These are phyloP conservation scores for Montipora capitata DNA, from an alignment of 92 coral and sea anemone species.

Conservation along the genomic window DNA sequence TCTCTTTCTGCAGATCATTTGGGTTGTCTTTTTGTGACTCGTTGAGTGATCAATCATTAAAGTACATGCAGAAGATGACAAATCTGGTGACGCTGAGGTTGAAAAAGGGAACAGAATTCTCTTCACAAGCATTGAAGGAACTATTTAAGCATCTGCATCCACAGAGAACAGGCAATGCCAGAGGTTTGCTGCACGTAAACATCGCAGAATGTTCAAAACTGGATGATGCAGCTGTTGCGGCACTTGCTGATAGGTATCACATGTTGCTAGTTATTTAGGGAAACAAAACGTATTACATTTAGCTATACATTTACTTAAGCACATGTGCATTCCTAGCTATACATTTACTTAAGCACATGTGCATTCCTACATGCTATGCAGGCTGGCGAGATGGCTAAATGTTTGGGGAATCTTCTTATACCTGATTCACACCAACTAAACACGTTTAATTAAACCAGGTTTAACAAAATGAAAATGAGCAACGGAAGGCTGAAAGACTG, in stretches of 20 bases:
- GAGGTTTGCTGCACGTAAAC: constrained; percentile 80
- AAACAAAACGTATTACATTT: too few relatives aligned
- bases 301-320: too few relatives aligned
- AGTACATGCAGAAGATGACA: constrained; percentile 77
- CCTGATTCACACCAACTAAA: too few relatives aligned
- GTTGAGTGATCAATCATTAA: constrained; percentile 83
- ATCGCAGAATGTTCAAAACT: constrained; percentile 88
- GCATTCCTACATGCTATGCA: too few relatives aligned
- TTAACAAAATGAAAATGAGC: too few relatives aligned
- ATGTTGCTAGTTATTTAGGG: too few relatives aligned
- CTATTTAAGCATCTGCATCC: constrained; percentile 82
- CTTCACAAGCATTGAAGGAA: constrained; percentile 75
- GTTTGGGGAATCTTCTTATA: too few relatives aligned
- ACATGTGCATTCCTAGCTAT: too few relatives aligned
- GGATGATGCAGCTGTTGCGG: constrained; percentile 78
- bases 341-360: too few relatives aligned
- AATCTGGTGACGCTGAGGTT: constrained; percentile 75
- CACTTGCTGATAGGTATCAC: constrained; percentile 84
- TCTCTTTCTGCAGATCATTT: constrained; percentile 72
- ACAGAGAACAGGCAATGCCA: constrained; percentile 54
- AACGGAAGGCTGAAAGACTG: too few relatives aligned
- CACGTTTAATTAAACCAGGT: too few relatives aligned
- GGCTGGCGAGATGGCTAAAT: too few relatives aligned
- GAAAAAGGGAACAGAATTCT: constrained; percentile 88
- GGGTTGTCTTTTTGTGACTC: constrained; percentile 93